Conservation (phyloP, 2,888 invertebrate species). For the Athrips mouffetella region DNA sequence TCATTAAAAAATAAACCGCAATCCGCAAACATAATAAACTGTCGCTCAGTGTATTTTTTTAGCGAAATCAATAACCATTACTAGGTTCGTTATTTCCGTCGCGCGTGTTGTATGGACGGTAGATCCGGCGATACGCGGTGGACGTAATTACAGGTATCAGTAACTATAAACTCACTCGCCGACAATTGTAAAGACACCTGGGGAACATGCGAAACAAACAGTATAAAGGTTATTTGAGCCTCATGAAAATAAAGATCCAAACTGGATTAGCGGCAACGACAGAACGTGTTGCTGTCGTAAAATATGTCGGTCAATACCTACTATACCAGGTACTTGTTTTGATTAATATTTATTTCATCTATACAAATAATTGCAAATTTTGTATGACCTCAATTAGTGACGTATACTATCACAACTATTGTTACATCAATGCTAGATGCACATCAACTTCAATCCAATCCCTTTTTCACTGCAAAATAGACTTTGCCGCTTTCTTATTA, state of each 20-base stretch:
- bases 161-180: slow-evolving; percentile 58
- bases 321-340: neutral
- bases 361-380: neutral
- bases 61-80: slow-evolving; percentile 63
- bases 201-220: slow-evolving; percentile 19
- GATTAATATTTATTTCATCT: neutral
- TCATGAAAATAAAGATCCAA: slow-evolving; percentile 1
- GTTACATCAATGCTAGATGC: too few relatives aligned
- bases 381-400: too few relatives aligned
- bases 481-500: too few relatives aligned
- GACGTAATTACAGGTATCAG: slow-evolving; percentile 72
- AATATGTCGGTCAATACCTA: neutral
- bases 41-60: slow-evolving; percentile 31
- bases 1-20: slow-evolving; percentile 1
- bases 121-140: slow-evolving; percentile 62
- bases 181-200: slow-evolving; percentile 30
- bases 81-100: slow-evolving; percentile 59
- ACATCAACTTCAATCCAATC: too few relatives aligned
- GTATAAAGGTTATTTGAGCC: slow-evolving; percentile 11
- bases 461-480: too few relatives aligned
- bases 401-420: too few relatives aligned
- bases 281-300: too few relatives aligned
- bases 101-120: slow-evolving; percentile 48
- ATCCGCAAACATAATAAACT: slow-evolving; percentile 10
- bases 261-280: neutral